Evolutionary conservation across 2,113 vertebrate genomes (phyloP).

Genomic region (Channa argus): DNA sequence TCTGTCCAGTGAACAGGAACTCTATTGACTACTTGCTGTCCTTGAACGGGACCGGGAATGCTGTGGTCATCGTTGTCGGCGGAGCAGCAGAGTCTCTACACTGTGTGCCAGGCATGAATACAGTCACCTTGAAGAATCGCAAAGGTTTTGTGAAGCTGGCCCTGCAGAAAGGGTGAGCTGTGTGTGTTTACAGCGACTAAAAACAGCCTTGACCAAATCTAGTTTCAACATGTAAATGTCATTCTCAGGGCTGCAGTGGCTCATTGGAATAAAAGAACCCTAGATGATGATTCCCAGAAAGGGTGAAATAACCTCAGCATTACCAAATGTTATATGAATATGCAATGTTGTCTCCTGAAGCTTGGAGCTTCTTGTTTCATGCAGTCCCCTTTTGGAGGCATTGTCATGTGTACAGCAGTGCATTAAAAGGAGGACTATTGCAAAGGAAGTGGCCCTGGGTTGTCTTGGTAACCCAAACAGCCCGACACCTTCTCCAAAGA

Average conservation of each 20-base stretch:
- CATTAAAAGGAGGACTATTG: not conserved
- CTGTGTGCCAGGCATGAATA: slow-evolving; percentile 89
- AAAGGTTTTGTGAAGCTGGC: slow-evolving; percentile 96
- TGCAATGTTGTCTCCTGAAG: slow-evolving; percentile 4
- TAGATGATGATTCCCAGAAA: slow-evolving; percentile 30
- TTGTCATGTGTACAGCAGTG: not conserved
- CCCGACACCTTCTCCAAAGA: slow-evolving; percentile 47
- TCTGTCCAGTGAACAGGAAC: slow-evolving; percentile 94
- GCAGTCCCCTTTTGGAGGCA: slow-evolving; percentile 6
- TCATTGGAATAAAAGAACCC: slow-evolving; percentile 23
- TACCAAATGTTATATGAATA: slow-evolving; percentile 37
- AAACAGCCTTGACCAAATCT: slow-evolving; percentile 19
- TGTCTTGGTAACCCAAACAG: slow-evolving; percentile 29
- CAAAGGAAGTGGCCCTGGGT: not conserved
- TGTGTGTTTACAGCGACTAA: not conserved
- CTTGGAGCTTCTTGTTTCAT: slow-evolving; percentile 3
- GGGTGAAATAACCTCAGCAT: slow-evolving; percentile 15
- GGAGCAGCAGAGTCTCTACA: slow-evolving; percentile 95
- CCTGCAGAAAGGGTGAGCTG: slow-evolving; percentile 89
- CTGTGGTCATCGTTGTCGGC: slow-evolving; percentile 93
- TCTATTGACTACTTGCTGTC: slow-evolving; percentile 96
- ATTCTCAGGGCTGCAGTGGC: not conserved
- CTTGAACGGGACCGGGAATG: slow-evolving; percentile 91
- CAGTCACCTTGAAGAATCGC: slow-evolving; percentile 89
- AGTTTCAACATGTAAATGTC: slow-evolving; percentile 12